Evolutionary conservation across 1,140 invertebrate species (phyloP).

Genomic region (Eriocheir sinensis): DNA sequence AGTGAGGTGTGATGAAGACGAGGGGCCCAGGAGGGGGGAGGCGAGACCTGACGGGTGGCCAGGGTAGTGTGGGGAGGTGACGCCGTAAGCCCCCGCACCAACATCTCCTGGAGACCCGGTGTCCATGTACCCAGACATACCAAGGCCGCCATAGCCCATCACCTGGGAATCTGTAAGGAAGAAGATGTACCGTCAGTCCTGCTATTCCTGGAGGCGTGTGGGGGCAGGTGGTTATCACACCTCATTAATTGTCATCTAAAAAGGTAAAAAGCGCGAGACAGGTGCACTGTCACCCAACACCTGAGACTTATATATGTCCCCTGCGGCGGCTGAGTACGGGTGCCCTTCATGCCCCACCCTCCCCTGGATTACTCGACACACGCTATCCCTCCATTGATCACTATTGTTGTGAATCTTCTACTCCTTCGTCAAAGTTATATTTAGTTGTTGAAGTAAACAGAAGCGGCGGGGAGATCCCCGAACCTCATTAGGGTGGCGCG

Average conservation of each 20-base stretch:
- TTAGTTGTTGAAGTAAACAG: not conserved
- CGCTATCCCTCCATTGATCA: not conserved
- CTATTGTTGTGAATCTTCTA: not conserved
- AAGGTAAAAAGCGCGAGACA: not conserved
- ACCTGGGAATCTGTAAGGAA: slow-evolving; percentile 78
- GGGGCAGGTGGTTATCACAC: not conserved
- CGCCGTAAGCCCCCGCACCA: slow-evolving; percentile 69
- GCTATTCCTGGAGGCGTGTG: not conserved
- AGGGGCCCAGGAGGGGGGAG: slow-evolving; percentile 80
- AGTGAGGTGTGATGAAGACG: slow-evolving; percentile 73
- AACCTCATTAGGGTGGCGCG: not conserved
- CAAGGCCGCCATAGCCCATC: slow-evolving; percentile 63
- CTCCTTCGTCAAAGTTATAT: not conserved
- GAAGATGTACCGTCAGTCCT: slow-evolving; percentile 19
- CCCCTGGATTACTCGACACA: not conserved
- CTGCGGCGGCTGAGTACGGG: not conserved
- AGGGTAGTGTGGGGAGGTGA: slow-evolving; percentile 70
- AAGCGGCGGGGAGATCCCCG: not conserved
- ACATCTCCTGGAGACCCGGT: slow-evolving; percentile 74
- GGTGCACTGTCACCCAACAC: not conserved
- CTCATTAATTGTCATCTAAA: not conserved
- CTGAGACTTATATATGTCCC: not conserved
- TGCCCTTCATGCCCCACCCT: not conserved
- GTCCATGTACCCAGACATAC: slow-evolving; percentile 66
- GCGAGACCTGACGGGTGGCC: slow-evolving; percentile 73